Evolutionary conservation across 2,113 vertebrate species (phyloP).

Genomic region (Carettochelys insculpta): DNA sequence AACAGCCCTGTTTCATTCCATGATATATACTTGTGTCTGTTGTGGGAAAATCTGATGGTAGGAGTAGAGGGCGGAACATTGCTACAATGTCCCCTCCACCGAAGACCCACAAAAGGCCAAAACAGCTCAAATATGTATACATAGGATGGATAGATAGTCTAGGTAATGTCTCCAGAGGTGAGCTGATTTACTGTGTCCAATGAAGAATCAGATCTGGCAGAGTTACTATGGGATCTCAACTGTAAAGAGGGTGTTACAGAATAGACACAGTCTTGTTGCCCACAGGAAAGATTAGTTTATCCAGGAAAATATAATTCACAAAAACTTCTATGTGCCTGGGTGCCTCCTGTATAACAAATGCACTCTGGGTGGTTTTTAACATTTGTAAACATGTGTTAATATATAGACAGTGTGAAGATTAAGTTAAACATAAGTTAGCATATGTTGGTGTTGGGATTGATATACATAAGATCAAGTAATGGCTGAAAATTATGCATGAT

Average conservation of each 20-base stretch:
- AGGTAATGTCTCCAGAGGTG: neutral
- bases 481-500: neutral
- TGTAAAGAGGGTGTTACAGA: neutral
- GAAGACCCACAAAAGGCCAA: rapidly evolving
- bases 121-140: neutral
- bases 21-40: rapidly evolving
- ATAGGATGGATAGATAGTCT: rapidly evolving
- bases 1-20: neutral
- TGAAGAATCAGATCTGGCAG: neutral
- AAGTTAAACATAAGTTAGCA: neutral
- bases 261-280: neutral
- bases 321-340: neutral
- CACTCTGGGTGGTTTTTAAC: neutral
- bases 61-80: neutral
- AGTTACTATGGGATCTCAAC: neutral
- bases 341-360: neutral
- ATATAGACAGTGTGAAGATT: neutral
- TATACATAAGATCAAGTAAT: neutral
- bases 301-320: neutral
- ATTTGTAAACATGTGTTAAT: neutral
- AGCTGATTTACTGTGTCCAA: neutral
- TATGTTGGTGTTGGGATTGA: neutral
- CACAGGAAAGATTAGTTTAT: neutral
- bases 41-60: neutral
- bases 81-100: neutral